Evolutionary conservation across 53 echinoderm and acorn worm species (phyloP), one percentile per base, ranked within the genome.

Genomic region (Paracentrotus lividus): DNA sequence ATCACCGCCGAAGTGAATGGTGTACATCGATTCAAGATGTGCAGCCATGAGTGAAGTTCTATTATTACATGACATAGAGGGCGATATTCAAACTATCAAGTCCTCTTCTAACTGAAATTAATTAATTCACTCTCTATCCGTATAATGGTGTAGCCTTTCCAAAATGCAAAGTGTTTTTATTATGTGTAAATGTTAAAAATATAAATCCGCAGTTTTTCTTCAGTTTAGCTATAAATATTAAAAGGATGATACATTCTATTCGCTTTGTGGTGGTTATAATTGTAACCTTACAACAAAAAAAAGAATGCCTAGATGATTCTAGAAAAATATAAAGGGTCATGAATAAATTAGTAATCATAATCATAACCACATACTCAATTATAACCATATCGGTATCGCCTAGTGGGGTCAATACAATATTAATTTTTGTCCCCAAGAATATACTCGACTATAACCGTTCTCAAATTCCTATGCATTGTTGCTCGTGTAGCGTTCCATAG

Each of bases 381-480:
- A 81, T 81, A 81, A 81, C 81, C 49, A 81, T 47, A 45, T 81
- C 47, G 45, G 44, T 81, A 81, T 81, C 81, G 47, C 44, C 47
- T 77, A 4, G 42, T 5, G 47, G 45, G 81, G 81, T 81, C 8
- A n/a, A 8, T 45, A 45, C 81, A 27, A 81, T 81, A 81, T 21
- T 47, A 81, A 47, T 12, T 81, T 81, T 47, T 44, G 47, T 81
- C 27, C 45, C 81, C 81, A 81, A 47, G 47, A 1, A 45, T 86
- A 56, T 86, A 86, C 55, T 56, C 56, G 34, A 26, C n/a, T 89
- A 7, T 88, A 88, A 61, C 89, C 89, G 23, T 44, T 64, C 34
- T 60, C 36, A 89, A 89, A 43, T 43, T 60, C 60, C 89, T 89
- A 89, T 89, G 89, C 89, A 89, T 89, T 53, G 38, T 53, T 52